Evolutionary conservation across 2,797 vertebrate species (phyloP), one percentile per base, ranked within the genome.

Genomic region (Staurois parvus): DNA sequence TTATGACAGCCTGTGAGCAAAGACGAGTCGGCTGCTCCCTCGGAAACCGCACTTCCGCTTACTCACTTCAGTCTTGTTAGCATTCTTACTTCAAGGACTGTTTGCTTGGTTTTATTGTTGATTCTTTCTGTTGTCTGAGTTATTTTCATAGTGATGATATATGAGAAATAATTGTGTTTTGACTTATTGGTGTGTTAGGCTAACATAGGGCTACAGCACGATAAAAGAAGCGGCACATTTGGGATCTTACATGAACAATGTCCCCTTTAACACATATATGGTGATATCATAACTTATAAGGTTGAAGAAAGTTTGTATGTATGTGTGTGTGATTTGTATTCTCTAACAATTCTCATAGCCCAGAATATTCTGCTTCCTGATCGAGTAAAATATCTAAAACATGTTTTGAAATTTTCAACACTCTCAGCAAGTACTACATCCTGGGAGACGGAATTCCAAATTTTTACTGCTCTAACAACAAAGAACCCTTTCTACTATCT

Each of bases 141-240:
- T 86, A 88, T 91, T 90, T 91, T 91, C 88, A 90, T 90, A 87
- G 90, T 87, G 89, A 90, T 91, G 88, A 75, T 79, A 87, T 56
- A 85, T 68, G 21, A 24, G 84, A 73, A 74, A 79, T 68, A 4
- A 21, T 84, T 77, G 74, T 70, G 82, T 30, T 74, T 83, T 69
- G 24, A 40, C 48, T 68, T 67, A 68, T 62, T 37, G 29, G 26
- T 24, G 15, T 59, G 17, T 29, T 66, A 78, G 68, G 76, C 66
- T 29, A 73, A 69, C 81, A 56, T 34, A 76, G 73, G 76, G 19
- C 40, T 11, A 28, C 59, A 1, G 37, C 40, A 52, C 42, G 10
- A 34, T 15, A 66, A 12, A 83, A 62, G 37, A 42, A 75, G 32
- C 30, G 19, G 17, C 45, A 24, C n/a, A 59, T 13, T n/a, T 64